phyloP scores from a whole-genome alignment of 2,797 vertebrate genomes.

The Champsocephalus esox region DNA sequence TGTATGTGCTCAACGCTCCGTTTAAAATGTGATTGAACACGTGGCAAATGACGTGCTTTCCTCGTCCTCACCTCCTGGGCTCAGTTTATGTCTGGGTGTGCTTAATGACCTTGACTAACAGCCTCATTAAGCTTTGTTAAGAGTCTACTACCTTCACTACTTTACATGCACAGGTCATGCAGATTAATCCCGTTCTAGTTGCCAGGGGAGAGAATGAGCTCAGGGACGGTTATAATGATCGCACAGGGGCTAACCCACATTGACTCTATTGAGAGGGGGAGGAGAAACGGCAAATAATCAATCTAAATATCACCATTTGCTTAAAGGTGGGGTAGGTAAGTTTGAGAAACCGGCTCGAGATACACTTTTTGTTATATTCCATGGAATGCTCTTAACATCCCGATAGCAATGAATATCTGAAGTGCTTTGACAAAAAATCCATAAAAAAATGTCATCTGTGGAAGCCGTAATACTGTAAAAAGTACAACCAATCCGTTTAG shows the following conservation, averaged over 20 bases:
- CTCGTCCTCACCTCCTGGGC: constrained; percentile 45
- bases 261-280: constrained; percentile 47
- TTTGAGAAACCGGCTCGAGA: no score
- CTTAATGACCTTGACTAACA: constrained; percentile 70
- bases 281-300: constrained; percentile 25
- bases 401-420: no score
- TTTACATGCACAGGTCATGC: constrained; percentile 69
- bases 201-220: constrained; percentile 47
- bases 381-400: no score
- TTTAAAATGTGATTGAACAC: constrained; percentile 42
- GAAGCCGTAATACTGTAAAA: no score
- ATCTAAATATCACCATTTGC: constrained; percentile 4
- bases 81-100: constrained; percentile 45
- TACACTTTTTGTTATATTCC: no score
- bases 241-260: constrained; percentile 48
- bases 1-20: constrained; percentile 21
- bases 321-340: no score
- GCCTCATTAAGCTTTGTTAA: constrained; percentile 71
- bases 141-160: constrained; percentile 58
- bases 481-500: no score
- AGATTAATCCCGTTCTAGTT: constrained; percentile 65
- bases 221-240: constrained; percentile 42
- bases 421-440: no score
- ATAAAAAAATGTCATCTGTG: no score
- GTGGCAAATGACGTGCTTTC: constrained; percentile 23